phyloP scores from a whole-genome alignment of 2,888 invertebrate species.

The Melolontha melolontha region DNA sequence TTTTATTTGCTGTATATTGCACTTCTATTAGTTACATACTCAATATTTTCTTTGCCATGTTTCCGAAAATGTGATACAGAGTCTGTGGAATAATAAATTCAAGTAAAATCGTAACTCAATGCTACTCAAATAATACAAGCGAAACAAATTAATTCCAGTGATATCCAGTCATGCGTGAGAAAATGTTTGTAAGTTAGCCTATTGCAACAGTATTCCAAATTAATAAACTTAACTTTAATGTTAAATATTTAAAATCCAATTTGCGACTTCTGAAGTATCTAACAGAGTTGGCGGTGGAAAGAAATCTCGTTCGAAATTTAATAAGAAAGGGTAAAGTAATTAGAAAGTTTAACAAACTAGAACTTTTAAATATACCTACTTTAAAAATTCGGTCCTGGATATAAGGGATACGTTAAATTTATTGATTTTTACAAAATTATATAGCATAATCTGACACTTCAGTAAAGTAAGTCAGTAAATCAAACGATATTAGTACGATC shows the following conservation, averaged over 20 bases:
- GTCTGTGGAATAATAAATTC: too few relatives aligned
- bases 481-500: too few relatives aligned
- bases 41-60: too few relatives aligned
- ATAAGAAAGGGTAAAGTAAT: slow-evolving; percentile 41
- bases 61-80: too few relatives aligned
- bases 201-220: slow-evolving; percentile 15
- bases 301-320: slow-evolving; percentile 34
- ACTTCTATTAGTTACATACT: too few relatives aligned
- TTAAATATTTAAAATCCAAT: slow-evolving; percentile 44
- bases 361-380: slow-evolving; percentile 41
- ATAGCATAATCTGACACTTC: background rate
- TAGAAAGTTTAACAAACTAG: slow-evolving; percentile 39
- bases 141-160: background rate
- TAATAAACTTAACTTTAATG: slow-evolving; percentile 30
- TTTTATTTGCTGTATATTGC: too few relatives aligned
- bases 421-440: slow-evolving; percentile 6
- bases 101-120: too few relatives aligned
- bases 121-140: too few relatives aligned
- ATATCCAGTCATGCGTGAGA: background rate
- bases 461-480: too few relatives aligned
- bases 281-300: slow-evolving; percentile 22
- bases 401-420: background rate
- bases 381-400: slow-evolving; percentile 23
- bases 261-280: slow-evolving; percentile 35
- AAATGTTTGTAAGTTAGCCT: background rate